phyloP scores from a whole-genome alignment of 2,113 vertebrate species.

The Ivindomyrus marchei region DNA sequence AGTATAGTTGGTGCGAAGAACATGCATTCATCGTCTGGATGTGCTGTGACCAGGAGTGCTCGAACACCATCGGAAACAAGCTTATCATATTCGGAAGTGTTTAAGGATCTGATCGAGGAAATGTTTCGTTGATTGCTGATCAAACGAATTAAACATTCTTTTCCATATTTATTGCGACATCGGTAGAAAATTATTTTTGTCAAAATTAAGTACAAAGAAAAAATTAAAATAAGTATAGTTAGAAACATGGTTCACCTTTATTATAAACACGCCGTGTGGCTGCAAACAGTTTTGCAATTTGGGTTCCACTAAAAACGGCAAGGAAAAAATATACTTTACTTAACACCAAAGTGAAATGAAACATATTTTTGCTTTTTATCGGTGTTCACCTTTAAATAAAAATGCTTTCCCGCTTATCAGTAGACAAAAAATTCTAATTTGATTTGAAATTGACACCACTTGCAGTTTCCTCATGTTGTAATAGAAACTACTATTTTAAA shows the following conservation, averaged over 20 bases:
- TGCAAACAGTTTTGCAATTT: constrained; percentile 14
- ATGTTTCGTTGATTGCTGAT: neutral
- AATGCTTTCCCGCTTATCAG: neutral
- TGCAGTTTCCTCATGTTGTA: neutral
- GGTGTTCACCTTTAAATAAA: neutral
- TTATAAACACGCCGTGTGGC: constrained; percentile 52
- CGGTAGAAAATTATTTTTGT: constrained; percentile 46
- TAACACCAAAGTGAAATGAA: neutral
- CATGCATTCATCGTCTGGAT: constrained; percentile 94
- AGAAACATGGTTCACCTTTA: constrained; percentile 51
- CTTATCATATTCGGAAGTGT: neutral
- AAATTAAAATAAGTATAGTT: constrained; percentile 38
- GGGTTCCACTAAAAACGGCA: constrained; percentile 45
- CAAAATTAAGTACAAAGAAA: constrained; percentile 40
- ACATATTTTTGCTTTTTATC: neutral
- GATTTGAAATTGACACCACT: neutral
- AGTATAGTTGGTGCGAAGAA: constrained; percentile 87
- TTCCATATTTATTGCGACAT: constrained; percentile 23
- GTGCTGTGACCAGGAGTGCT: constrained; percentile 78
- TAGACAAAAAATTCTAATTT: neutral
- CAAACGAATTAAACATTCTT: constrained; percentile 13
- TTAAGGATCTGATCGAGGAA: neutral
- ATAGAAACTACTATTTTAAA: neutral
- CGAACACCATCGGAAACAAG: constrained; percentile 19
- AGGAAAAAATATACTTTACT: too few species aligned